Evolutionary conservation across 2,113 vertebrate species (phyloP).

Genomic region (Barbus barbus): DNA sequence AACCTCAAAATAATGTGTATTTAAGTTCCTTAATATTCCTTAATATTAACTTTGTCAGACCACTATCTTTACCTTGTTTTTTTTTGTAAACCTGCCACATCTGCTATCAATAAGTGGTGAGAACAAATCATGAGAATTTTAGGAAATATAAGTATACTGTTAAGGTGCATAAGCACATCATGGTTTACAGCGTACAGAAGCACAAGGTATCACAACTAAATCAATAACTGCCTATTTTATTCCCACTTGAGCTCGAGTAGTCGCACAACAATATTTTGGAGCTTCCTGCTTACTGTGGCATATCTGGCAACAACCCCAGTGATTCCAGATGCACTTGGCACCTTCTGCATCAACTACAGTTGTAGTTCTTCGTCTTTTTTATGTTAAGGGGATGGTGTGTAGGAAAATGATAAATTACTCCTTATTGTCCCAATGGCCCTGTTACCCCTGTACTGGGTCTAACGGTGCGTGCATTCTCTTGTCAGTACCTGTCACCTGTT

Average conservation of each 20-base stretch:
- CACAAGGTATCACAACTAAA: conserved; percentile 6
- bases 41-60: neutral
- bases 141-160: neutral
- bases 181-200: neutral
- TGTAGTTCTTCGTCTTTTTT: conserved; percentile 55
- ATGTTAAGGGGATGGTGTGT: conserved; percentile 45
- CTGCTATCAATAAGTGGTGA: neutral
- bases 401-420: conserved; percentile 64
- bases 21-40: no score
- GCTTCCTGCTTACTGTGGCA: conserved; percentile 6
- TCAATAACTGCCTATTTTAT: conserved; percentile 4
- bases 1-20: no score
- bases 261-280: neutral
- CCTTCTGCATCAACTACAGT: conserved; percentile 61
- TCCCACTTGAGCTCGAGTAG: neutral
- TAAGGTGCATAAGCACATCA: neutral
- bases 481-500: conserved; percentile 74
- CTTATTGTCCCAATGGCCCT: conserved; percentile 70
- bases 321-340: conserved; percentile 47
- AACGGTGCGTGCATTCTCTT: conserved; percentile 69
- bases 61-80: neutral
- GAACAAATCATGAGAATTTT: neutral
- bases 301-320: neutral
- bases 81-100: neutral
- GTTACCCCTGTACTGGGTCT: conserved; percentile 64